Base-by-base conservation (phyloP, 2,113 vertebrate species). In the Trinectes maculatus region DNA sequence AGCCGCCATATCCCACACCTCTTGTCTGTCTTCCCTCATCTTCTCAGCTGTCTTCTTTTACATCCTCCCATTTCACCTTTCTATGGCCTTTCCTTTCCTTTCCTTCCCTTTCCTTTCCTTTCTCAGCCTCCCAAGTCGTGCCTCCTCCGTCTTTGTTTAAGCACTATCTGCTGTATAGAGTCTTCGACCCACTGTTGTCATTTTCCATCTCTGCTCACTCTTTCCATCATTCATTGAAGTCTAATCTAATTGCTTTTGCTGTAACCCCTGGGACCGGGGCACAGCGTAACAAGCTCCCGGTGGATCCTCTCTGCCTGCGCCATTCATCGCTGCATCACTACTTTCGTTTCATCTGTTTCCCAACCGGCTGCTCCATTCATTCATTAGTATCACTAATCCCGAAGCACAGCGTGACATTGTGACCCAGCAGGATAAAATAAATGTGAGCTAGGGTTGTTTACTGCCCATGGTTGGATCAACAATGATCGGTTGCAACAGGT, bases 221-320 rank as follows among this genome's bases (percentile, higher is more conserved):
- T 59, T 63, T 65, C 83, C 89, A 84, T 76, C 89, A 39, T 82
- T 77, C 87, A 85, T 80, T 78, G 85, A 85, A 93, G 90, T 92
- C 89, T 92, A 79, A 83, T 93, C 92, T 94, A 94, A 89, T 96
- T 96, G 95, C 89, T 93, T 86, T 91, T 52, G 44, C 79, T 84
- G 88, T 65, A 42, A 91, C 88, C 85, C 91, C 82, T 64, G 92
- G 91, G 86, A 85, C 79, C 85, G 74, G 92, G 91, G 90, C 87
- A 86, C 89, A 80, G 88, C 85, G 91, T 98, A 96, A 96, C 92
- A 92, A 95, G 92, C 91, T 94, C 95, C 96, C 94, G 25, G 54
- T 91, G 93, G 94, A 93, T 71, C 39, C 74, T 42, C 80, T 79
- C 18, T 10, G 18, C 79, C 69, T 42, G 36, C n/a, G 46, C 56